Evolutionary conservation across 2,113 vertebrate species (phyloP).

Genomic region (Baryphthengus martii): DNA sequence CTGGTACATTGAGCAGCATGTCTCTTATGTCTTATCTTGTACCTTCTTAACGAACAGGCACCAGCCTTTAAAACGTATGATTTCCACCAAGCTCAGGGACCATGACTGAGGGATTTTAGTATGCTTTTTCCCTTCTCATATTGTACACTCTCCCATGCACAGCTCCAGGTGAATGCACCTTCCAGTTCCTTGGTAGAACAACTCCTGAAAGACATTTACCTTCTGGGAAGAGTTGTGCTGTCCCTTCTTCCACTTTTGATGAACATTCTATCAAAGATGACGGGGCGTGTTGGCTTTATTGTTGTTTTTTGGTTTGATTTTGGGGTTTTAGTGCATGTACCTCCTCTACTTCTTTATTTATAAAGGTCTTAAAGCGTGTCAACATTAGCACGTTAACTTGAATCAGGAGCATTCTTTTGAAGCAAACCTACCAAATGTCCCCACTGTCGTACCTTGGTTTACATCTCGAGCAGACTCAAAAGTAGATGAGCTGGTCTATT

Average conservation of each 20-base stretch:
- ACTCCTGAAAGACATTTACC: background rate
- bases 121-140: fast-evolving
- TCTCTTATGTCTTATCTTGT: too few species aligned
- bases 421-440: background rate
- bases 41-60: background rate
- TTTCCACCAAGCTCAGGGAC: background rate
- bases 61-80: background rate
- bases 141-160: background rate
- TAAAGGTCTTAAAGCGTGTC: background rate
- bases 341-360: background rate
- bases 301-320: background rate
- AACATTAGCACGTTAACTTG: background rate
- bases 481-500: background rate
- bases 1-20: background rate
- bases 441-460: background rate
- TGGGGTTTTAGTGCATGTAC: fast-evolving
- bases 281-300: background rate
- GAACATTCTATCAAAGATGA: background rate
- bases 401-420: background rate
- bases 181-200: background rate
- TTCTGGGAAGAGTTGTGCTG: background rate
- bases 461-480: background rate
- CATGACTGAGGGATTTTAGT: background rate
- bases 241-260: fast-evolving
- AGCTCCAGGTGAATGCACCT: background rate